These are phyloP conservation scores for Auanema freiburgensis DNA, from an alignment of 2,888 invertebrate genomes.

Conservation along the genomic window DNA sequence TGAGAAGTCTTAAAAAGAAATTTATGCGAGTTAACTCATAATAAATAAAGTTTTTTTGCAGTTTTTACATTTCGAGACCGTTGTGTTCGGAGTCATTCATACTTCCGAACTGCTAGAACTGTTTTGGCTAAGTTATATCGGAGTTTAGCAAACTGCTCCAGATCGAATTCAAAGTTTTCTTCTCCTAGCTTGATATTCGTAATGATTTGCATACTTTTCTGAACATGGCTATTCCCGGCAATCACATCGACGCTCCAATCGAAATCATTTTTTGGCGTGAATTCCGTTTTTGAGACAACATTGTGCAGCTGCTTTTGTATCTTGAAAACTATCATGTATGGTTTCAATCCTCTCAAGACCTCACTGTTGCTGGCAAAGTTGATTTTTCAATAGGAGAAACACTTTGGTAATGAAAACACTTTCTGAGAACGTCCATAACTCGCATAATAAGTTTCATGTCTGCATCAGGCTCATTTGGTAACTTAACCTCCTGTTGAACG, in stretches of 20 bases:
- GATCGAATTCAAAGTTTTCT: constrained; percentile 32
- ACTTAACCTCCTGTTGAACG: too few species aligned
- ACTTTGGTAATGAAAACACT: too few species aligned
- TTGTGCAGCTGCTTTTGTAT: neutral
- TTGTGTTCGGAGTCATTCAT: constrained; percentile 9
- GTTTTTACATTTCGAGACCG: too few species aligned
- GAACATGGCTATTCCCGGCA: constrained; percentile 33
- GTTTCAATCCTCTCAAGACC: neutral
- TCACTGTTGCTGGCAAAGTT: neutral
- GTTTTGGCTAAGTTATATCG: constrained; percentile 27
- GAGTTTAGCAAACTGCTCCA: constrained; percentile 27
- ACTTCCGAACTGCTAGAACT: constrained; percentile 23
- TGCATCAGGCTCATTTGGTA: too few species aligned
- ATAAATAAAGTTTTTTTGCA: too few species aligned
- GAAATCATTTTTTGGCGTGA: neutral
- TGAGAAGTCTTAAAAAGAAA: too few species aligned
- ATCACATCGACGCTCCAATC: constrained; percentile 17
- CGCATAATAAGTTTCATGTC: too few species aligned
- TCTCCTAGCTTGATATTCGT: constrained; percentile 29
- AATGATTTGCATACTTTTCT: constrained; percentile 36
- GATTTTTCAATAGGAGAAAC: neutral
- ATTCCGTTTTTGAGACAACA: neutral
- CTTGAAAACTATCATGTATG: neutral
- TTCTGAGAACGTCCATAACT: too few species aligned
- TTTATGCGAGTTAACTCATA: too few species aligned